These are phyloP conservation scores for Torymus auratus DNA, from an alignment of 2,888 invertebrate genomes.

Conservation along the genomic window DNA sequence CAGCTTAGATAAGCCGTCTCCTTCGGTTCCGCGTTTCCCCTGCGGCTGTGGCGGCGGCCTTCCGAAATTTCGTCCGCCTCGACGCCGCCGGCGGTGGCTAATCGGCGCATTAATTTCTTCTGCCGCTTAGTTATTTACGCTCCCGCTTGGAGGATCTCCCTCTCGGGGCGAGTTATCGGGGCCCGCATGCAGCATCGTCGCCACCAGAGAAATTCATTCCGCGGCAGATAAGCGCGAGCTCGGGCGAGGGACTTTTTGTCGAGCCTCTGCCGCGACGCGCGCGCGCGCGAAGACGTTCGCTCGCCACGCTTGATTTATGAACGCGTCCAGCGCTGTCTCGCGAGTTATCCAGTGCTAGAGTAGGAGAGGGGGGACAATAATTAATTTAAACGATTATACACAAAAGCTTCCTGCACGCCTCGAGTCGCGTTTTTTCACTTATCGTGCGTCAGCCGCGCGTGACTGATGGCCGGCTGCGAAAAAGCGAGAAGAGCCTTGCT, in stretches of 20 bases:
- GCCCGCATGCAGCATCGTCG: conserved; percentile 12
- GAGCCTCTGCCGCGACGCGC: conserved; percentile 39
- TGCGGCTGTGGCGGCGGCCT: conserved; percentile 3
- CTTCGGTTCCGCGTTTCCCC: conserved; percentile 25
- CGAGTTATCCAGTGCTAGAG: conserved; percentile 58
- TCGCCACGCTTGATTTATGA: conserved; percentile 62
- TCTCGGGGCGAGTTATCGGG: conserved; percentile 30
- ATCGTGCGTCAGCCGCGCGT: conserved; percentile 31
- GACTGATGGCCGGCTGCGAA: conserved; percentile 34
- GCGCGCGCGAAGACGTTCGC: conserved; percentile 48
- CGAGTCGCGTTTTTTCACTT: conserved; percentile 34
- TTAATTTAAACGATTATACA: conserved; percentile 61
- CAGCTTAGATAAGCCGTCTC: conserved; percentile 30
- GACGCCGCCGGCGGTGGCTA: conserved; percentile 52
- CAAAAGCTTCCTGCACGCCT: conserved; percentile 29
- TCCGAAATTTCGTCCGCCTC: conserved; percentile 58
- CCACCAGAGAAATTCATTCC: conserved; percentile 59
- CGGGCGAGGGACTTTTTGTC: conserved; percentile 60
- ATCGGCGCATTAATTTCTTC: conserved; percentile 62
- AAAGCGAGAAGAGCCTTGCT: conserved; percentile 7
- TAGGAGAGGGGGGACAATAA: conserved; percentile 62
- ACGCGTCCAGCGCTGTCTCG: conserved; percentile 61
- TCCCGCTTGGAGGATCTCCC: conserved; percentile 51
- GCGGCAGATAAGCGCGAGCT: conserved; percentile 56
- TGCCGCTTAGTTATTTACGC: conserved; percentile 59